These are phyloP conservation scores for Takifugu ocellatus DNA, from an alignment of 2,797 vertebrate species.

Conservation along the genomic window DNA sequence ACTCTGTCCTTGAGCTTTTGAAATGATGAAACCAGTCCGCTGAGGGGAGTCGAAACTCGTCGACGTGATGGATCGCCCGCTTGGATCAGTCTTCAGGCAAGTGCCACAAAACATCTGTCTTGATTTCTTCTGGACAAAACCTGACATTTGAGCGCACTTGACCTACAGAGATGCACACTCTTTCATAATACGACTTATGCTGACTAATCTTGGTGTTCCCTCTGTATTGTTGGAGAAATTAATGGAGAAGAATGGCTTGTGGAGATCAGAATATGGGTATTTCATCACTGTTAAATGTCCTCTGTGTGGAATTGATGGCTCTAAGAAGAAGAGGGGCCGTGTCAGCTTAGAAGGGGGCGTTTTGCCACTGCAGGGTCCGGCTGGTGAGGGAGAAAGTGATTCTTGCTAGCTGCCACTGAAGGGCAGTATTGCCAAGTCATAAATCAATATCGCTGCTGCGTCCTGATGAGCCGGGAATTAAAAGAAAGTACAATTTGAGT, in stretches of 20 bases:
- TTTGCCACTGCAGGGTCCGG: constrained; percentile 7
- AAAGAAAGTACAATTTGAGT: constrained; percentile 16
- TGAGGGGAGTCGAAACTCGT: constrained; percentile 44
- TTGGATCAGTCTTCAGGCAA: constrained; percentile 58
- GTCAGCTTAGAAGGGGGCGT: constrained; percentile 9
- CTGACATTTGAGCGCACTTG: constrained; percentile 63
- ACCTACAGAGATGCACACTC: constrained; percentile 46
- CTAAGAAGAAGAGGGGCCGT: constrained; percentile 8
- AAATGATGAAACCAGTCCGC: constrained; percentile 54
- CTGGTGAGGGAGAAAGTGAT: constrained; percentile 50
- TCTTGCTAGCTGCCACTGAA: constrained; percentile 70
- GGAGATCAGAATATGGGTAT: constrained; percentile 29
- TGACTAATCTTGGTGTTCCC: constrained; percentile 41
- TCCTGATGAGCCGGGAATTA: constrained; percentile 43
- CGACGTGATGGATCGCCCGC: constrained; percentile 59
- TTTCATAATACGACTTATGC: constrained; percentile 37
- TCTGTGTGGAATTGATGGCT: constrained; percentile 29
- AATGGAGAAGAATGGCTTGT: constrained; percentile 45
- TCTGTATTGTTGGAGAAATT: constrained; percentile 23
- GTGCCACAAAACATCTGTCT: constrained; percentile 64
- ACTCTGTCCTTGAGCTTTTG: constrained; percentile 37
- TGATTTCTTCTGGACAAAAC: constrained; percentile 55
- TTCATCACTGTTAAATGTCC: constrained; percentile 43
- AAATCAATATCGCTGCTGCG: constrained; percentile 61
- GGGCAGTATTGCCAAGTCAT: constrained; percentile 76